Conservation (phyloP, 1,140 invertebrate species). For the Drosophila funebris region DNA sequence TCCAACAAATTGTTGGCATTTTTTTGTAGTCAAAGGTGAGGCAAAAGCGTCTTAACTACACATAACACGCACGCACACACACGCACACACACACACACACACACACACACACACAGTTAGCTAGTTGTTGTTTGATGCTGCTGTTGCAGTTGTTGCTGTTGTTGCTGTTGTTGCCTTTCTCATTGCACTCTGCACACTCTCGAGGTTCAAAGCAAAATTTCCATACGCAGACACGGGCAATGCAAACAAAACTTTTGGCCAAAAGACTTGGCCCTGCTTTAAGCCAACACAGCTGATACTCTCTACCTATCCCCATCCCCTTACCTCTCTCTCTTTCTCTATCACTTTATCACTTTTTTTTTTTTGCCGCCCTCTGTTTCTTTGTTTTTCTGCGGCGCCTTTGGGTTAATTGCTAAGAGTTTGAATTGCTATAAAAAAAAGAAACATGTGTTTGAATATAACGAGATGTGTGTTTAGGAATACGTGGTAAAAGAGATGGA, state of each 20-base stretch:
- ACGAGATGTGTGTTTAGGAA: not conserved
- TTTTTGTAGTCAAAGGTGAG: conserved; percentile 64
- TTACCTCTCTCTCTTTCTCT: not conserved
- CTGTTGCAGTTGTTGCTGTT: conserved; percentile 7
- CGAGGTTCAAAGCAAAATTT: conserved; percentile 33
- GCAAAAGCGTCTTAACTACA: conserved; percentile 50
- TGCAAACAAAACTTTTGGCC: conserved; percentile 39
- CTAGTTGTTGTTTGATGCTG: not conserved
- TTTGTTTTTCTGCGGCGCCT: not conserved
- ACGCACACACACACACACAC: conserved; percentile 10
- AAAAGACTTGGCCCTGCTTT: not conserved
- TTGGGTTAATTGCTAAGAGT: conserved; percentile 40
- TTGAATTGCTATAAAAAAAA: conserved; percentile 25
- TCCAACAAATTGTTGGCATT: conserved; percentile 61
- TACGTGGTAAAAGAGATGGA: not conserved
- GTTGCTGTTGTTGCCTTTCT: conserved; percentile 5
- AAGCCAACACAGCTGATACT: not conserved
- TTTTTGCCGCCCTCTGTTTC: not conserved
- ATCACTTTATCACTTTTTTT: not conserved
- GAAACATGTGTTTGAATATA: not conserved
- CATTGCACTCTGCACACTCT: conserved; percentile 1
- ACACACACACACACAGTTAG: not conserved
- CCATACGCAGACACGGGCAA: conserved; percentile 27
- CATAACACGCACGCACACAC: conserved; percentile 8
- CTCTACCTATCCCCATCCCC: not conserved